These are phyloP conservation scores for Babyrousa celebensis DNA, from an alignment of 2,797 vertebrate species.

Conservation along the genomic window DNA sequence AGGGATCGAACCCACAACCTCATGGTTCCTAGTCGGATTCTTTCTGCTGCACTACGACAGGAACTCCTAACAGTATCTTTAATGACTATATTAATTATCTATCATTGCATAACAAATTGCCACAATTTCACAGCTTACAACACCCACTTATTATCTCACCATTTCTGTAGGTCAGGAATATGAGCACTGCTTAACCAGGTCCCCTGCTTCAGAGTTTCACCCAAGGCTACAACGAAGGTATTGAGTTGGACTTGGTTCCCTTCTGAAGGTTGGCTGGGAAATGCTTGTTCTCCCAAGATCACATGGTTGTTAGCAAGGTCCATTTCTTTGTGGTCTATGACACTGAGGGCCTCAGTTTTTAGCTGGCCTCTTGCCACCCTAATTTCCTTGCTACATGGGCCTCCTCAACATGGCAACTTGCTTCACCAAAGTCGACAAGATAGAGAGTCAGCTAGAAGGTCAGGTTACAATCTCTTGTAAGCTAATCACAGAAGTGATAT, in stretches of 20 bases:
- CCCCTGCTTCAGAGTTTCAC: conserved; percentile 4
- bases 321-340: conserved; percentile 31
- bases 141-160: neutral
- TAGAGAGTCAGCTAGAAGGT: neutral
- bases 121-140: conserved; percentile 50
- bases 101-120: conserved; percentile 21
- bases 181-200: neutral
- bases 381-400: neutral
- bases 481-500: conserved; percentile 29
- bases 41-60: too few species aligned
- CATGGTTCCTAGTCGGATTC: too few species aligned
- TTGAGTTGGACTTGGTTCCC: neutral
- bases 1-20: too few species aligned
- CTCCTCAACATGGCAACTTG: neutral
- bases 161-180: conserved; percentile 45
- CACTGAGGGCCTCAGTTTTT: neutral
- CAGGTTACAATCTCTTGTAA: neutral
- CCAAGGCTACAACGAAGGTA: neutral
- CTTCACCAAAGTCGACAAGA: conserved; percentile 32
- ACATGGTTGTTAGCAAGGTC: neutral
- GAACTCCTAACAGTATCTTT: neutral
- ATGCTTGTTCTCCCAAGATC: neutral
- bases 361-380: neutral
- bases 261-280: conserved; percentile 38
- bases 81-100: neutral